phyloP scores from a whole-genome alignment of 1,140 invertebrate species.

The Coptotermes formosanus region DNA sequence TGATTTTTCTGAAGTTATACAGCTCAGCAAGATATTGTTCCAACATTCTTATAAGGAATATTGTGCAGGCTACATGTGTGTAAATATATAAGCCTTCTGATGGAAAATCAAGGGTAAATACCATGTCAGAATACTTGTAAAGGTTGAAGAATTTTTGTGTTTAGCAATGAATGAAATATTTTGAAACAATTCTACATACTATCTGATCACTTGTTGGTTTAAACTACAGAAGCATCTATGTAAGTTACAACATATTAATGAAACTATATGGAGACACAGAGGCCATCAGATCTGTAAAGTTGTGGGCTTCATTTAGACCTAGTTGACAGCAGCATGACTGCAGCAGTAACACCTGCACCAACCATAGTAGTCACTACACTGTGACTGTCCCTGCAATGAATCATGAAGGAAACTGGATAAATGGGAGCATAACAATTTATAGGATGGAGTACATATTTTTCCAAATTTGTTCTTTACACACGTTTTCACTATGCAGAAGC shows the following conservation, averaged over 20 bases:
- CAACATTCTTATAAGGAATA: not conserved
- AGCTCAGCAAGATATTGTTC: not conserved
- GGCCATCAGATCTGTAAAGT: not conserved
- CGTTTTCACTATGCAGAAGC: too few species aligned
- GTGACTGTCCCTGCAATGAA: not conserved
- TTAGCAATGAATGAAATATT: not conserved
- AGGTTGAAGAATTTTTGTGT: not conserved
- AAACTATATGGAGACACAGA: not conserved
- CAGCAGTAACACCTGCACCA: not conserved
- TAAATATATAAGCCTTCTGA: not conserved
- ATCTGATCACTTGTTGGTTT: not conserved
- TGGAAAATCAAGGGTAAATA: not conserved
- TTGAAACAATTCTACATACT: not conserved
- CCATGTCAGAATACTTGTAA: not conserved
- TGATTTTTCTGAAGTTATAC: too few species aligned
- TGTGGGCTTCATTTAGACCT: not conserved
- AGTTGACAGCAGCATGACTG: not conserved
- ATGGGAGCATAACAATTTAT: too few species aligned
- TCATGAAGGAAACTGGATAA: too few species aligned
- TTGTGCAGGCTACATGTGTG: not conserved
- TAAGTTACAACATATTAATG: not conserved
- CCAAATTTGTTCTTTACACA: too few species aligned
- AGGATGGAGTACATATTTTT: too few species aligned
- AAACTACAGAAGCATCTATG: not conserved
- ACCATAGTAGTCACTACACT: not conserved